Base-by-base conservation (phyloP, 2,113 vertebrate genomes). In the Haemorhous mexicanus region DNA sequence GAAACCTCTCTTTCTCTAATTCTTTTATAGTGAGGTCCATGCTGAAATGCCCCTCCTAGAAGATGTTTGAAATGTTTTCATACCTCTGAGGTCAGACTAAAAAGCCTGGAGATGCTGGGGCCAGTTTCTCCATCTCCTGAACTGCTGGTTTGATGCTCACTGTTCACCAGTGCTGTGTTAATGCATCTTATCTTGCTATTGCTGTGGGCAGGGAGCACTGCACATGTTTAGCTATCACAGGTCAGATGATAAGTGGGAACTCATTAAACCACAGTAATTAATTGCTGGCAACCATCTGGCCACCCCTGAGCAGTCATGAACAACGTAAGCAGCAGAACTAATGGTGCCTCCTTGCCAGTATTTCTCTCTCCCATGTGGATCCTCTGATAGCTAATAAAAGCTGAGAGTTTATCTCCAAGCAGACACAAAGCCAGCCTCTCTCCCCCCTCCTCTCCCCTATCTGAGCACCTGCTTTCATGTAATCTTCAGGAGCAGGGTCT, bases 211-310 rank as follows among this genome's bases (percentile, higher is more conserved):
- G 94, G 89, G 80, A 96, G 83, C 64, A 78, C 64, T 70, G 86
- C 94, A 96, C 93, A 78, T 93, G 89, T 96, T 97, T 93, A 93
- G 96, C 93, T 97, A 95, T 96, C 95, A 72, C 89, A 97, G 95
- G 96, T 97, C 96, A 96, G 93, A 96, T 92, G 94, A 97, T 95
- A 87, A 97, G 95, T 93, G 96, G 91, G 80, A 97, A 96, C 94
- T 96, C 95, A 95, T 96, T 97, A 97, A 97, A 95, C 96, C 93
- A 92, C 86, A 70, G 95, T 94, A 97, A 95, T 97, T 97, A 97
- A 97, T 97, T 95, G 95, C 95, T 95, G 96, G 96, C 95, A 97
- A 94, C 96, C 96, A 97, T 96, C 96, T 97, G 96, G 94, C 95
- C 96, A 97, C 94, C 96, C 89, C 96, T 93, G 93, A 96, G 95